A percentile compares a stretch with the other conserved stretches of the same genome.
These are phyloP conservation scores for Mythimna vitellina DNA, from an alignment of 2,888 invertebrate genomes.

Conservation along the genomic window DNA sequence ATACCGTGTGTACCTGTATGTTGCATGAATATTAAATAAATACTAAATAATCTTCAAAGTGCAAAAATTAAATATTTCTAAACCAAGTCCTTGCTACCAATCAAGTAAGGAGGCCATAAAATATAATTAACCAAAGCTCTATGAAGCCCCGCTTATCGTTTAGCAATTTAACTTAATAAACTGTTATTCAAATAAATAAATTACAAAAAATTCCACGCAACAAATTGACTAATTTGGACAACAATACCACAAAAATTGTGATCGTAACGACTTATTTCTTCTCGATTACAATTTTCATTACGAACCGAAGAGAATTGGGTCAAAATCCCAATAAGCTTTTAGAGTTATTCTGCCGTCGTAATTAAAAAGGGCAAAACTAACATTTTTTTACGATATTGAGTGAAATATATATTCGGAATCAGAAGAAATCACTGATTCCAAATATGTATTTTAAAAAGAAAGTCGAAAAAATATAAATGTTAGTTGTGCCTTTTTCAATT, in stretches of 20 bases:
- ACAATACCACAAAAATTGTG: conserved; percentile 11
- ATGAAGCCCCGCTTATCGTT: neutral
- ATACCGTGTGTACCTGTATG: too few species aligned
- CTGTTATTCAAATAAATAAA: conserved; percentile 13
- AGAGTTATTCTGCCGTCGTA: neutral
- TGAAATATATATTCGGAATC: too few species aligned
- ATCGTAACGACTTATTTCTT: conserved; percentile 2
- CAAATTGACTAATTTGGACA: conserved; percentile 23
- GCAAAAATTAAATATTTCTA: neutral
- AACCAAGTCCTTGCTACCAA: neutral
- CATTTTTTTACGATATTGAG: too few species aligned
- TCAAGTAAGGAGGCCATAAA: neutral
- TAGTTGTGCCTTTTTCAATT: too few species aligned
- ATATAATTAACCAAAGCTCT: neutral
- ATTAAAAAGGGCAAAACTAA: too few species aligned
- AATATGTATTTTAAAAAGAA: too few species aligned
- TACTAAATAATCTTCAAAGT: neutral
- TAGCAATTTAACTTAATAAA: conserved; percentile 3
- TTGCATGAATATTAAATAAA: too few species aligned
- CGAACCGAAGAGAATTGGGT: neutral
- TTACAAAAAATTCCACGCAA: conserved; percentile 9
- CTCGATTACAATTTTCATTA: conserved; percentile 17
- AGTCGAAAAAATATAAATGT: too few species aligned
- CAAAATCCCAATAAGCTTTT: conserved; percentile 9
- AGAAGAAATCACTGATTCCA: too few species aligned